Percentiles rank a stretch among this genome's conserved stretches.
phyloP scores from a whole-genome alignment of 2,888 invertebrate species.

The Lasiommata megera region DNA sequence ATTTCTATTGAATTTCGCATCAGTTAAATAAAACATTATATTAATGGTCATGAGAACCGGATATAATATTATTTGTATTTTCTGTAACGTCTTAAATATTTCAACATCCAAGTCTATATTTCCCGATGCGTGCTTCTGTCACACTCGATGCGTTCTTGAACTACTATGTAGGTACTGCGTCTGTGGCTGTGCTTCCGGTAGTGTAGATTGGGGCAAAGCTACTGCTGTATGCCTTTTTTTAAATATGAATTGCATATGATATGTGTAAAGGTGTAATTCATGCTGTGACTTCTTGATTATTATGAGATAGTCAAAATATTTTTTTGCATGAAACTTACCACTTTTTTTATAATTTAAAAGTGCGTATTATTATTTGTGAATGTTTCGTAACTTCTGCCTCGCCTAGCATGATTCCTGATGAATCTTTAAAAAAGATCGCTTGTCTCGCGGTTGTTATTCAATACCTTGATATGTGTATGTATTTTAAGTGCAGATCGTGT shows the following conservation, averaged over 20 bases:
- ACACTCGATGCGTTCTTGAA: conserved; percentile 24
- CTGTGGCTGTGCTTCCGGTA: conserved; percentile 24
- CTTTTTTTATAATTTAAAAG: background rate
- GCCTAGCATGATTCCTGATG: background rate
- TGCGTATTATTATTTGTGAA: background rate
- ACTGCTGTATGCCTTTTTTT: background rate
- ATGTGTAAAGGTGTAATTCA: conserved; percentile 16
- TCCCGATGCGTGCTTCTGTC: conserved; percentile 32
- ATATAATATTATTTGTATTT: background rate
- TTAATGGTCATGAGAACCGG: background rate
- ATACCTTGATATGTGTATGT: no score
- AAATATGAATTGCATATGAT: conserved; percentile 5
- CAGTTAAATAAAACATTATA: no score
- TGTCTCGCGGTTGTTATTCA: no score
- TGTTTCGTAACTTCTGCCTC: background rate
- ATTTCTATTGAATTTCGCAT: no score
- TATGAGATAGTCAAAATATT: background rate
- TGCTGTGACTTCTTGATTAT: conserved; percentile 16
- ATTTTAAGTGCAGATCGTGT: no score
- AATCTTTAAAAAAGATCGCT: no score
- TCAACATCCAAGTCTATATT: conserved; percentile 22
- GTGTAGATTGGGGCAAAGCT: conserved; percentile 13
- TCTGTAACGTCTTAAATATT: conserved; percentile 12
- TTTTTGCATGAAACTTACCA: background rate
- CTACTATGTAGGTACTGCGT: conserved; percentile 10